phyloP scores from a whole-genome alignment of 1,140 invertebrate species.

The Drosophila burlai region DNA sequence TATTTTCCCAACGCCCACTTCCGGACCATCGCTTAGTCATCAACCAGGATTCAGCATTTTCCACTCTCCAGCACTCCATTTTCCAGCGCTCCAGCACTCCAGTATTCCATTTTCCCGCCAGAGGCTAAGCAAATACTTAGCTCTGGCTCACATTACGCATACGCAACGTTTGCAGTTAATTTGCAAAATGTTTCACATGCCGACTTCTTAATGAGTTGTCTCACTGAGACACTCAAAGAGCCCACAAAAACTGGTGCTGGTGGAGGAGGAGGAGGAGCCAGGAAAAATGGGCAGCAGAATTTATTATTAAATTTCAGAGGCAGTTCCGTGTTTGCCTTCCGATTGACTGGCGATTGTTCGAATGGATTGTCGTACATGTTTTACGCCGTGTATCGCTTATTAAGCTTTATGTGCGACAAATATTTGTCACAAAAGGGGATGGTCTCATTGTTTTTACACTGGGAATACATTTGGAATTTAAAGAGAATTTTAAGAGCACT shows the following conservation, averaged over 20 bases:
- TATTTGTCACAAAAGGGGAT: constrained; percentile 57
- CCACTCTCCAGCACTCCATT: constrained; percentile 12
- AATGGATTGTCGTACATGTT: constrained; percentile 11
- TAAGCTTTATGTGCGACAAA: constrained; percentile 62
- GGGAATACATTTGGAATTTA: background rate
- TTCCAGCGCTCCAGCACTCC: background rate
- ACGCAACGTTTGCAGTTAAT: constrained; percentile 80
- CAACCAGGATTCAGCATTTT: constrained; percentile 9
- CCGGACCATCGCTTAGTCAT: constrained; percentile 49
- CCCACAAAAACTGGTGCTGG: constrained; percentile 3
- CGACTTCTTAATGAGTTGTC: constrained; percentile 78
- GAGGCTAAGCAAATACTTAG: constrained; percentile 71
- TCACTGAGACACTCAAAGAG: constrained; percentile 46
- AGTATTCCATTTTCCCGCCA: constrained; percentile 18
- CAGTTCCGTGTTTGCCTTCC: constrained; percentile 48
- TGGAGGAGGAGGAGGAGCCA: background rate
- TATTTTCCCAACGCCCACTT: constrained; percentile 9
- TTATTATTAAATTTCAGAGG: constrained; percentile 54
- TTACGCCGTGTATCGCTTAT: constrained; percentile 44
- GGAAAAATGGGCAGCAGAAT: constrained; percentile 12
- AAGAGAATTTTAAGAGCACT: fast-evolving
- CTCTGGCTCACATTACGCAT: constrained; percentile 61
- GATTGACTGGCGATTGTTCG: constrained; percentile 55
- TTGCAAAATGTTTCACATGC: constrained; percentile 76
- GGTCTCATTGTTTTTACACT: constrained; percentile 6